phyloP scores from a whole-genome alignment of 1,140 invertebrate genomes.

The Macrostomum lignano region DNA sequence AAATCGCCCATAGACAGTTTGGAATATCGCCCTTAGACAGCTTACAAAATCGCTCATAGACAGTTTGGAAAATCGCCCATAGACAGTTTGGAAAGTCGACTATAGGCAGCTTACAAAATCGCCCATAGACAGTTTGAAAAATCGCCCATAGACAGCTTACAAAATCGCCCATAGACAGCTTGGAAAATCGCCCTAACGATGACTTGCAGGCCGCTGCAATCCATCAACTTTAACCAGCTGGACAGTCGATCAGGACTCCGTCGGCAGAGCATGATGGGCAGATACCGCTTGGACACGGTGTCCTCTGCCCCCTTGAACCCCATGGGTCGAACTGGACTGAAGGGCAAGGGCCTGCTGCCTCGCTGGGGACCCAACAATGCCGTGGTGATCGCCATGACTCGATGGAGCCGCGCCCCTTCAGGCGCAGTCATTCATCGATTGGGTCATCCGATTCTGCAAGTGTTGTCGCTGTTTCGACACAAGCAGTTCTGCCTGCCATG shows the following conservation, averaged over 20 bases:
- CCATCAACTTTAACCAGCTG: conserved; percentile 3
- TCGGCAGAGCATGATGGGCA: conserved; percentile 2
- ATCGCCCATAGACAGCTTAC: no score
- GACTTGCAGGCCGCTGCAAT: background rate
- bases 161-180: background rate
- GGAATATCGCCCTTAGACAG: no score
- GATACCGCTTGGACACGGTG: conserved; percentile 1
- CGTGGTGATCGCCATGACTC: conserved; percentile 23
- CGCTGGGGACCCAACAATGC: conserved; percentile 31
- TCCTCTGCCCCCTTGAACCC: conserved; percentile 15
- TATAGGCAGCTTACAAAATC: background rate
- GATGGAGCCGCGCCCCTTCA: conserved; percentile 13
- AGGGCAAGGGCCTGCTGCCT: conserved; percentile 24
- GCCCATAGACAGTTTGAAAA: no score
- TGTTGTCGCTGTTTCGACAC: background rate
- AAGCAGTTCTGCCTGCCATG: conserved; percentile 4
- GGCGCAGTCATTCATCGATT: background rate
- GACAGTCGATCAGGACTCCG: background rate
- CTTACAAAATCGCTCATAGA: no score
- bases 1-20: no score
- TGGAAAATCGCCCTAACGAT: background rate
- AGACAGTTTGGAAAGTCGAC: background rate
- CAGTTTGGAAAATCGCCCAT: no score
- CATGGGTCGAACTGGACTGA: conserved; percentile 27
- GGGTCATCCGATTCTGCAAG: conserved; percentile 1